Evolutionary conservation across 1,140 invertebrate genomes (phyloP), one percentile per base, ranked within the genome.

Genomic region (Neodiprion lecontei): DNA sequence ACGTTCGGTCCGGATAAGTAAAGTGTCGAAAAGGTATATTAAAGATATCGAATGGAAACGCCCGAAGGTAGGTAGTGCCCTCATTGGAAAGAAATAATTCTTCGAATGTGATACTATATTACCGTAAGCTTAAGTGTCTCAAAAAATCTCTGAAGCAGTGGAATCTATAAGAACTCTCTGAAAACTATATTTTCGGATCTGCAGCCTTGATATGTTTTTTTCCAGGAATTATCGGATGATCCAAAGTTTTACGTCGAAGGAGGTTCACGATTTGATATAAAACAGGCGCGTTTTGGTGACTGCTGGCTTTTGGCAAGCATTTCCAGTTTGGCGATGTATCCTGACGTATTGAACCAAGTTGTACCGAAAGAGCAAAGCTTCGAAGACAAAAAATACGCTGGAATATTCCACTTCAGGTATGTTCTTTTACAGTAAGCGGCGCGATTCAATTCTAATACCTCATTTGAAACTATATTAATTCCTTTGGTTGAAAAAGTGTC

Each of bases 261-360:
- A 1, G 97, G 95, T 84, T 96, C 96, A 12, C 90, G 98, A 78
- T 99, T 99, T 89, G 98, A 99, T 89, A 96, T 99, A 0, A 95
- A 97, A 78, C 98, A 99, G 88, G 98, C 98, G 75, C 96, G 98
- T 90, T 89, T 99, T 0, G 98, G 98, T 69, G 98, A 99, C 85
- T 99, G 98, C 85, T 99, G 98, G 98, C 89, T 99, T 0, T 87
- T 99, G 77, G 98, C 98, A 47, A 98, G 98, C 47, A 93, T 98
- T 0, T 97, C 97, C 7, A 99, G 98, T 88, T 89, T 99, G 47
- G 99, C 98, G 0, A 91, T 98, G 77, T 94, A 97, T 84, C 91
- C 93, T 67, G 91, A 93, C 79, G 86, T 99, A 69, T 98, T 99
- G 87, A 94, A 95, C 86, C 95, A 97, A 90, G 96, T 99, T 72